Base-by-base conservation (phyloP, 2,888 invertebrate genomes). In the Thalpophila matura region DNA sequence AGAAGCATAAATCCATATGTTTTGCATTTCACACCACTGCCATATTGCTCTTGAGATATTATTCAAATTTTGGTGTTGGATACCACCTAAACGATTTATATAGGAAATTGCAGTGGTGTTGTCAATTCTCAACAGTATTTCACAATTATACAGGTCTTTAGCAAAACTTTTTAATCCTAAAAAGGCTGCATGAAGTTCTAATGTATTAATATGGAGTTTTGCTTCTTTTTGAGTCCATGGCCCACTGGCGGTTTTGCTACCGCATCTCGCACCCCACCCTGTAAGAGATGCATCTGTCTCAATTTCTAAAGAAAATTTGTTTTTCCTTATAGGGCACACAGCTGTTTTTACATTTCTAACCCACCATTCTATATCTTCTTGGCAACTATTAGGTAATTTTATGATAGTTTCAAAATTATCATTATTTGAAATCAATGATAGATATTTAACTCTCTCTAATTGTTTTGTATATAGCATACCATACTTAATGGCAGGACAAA, bases 401-500 rank as follows among this genome's bases (percentile, higher is more conserved):
- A 47, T 47, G 1, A 47, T 35, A 5, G 0, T 33, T 47, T 33
- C 33, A 47, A 38, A 50, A 50, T 50, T 37, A n/a, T 50, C 27
- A 27, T 50, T 38, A 20, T 10, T 50, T 38, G 50, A 50, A 4
- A 38, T 2, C 10, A 50, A 27, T 38, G 50, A n/a, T n/a, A 50
- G 4, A 37, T 49, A 49, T 49, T 37, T 16, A 49, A 49, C 35
- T 37, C 35, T 35, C 7, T 49, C 49, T 50, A 50, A 50, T 10
- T 50, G 37, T 27, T 38, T 27, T 2, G 27, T 50, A 38, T 38
- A 49, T 12, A 37, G 37, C 37, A 49, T 49, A 22, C 35, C 49
- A 49, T 49, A 37, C 26, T 10, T 37, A 7, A 27, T 49, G 24
- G 49, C 37, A 49, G 16, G 35, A 0, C 37, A 49, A 49, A 49